Conservation (phyloP, 2,797 vertebrate genomes). For the Rhyacichthys aspro region DNA sequence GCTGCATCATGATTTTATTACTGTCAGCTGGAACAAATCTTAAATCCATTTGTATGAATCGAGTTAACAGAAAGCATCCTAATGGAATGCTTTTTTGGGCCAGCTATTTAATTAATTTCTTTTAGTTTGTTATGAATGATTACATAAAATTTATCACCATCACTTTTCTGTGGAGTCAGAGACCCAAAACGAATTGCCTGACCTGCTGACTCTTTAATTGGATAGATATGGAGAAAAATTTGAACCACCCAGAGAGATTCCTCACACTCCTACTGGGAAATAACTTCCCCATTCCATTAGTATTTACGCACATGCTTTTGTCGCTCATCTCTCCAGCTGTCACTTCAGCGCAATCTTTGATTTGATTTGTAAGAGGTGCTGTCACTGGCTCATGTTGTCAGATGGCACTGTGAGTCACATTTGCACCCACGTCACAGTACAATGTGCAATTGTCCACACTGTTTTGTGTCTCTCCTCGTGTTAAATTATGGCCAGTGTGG, state of each 20-base stretch:
- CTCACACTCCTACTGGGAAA: background rate
- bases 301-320: conserved; percentile 24
- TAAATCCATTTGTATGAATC: background rate
- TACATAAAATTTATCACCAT: background rate
- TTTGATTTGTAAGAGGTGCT: conserved; percentile 42
- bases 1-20: background rate
- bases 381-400: conserved; percentile 48
- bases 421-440: conserved; percentile 51
- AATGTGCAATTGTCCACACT: conserved; percentile 50
- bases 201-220: background rate
- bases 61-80: background rate
- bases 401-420: conserved; percentile 67
- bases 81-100: background rate
- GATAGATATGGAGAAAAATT: background rate
- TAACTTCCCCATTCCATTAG: background rate
- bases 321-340: conserved; percentile 6
- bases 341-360: conserved; percentile 25
- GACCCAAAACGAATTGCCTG: conserved; percentile 1
- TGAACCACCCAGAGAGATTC: background rate
- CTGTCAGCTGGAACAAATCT: background rate
- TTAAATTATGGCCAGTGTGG: conserved; percentile 45
- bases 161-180: conserved; percentile 1
- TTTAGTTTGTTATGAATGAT: conserved; percentile 12
- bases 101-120: conserved; percentile 5
- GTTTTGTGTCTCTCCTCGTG: conserved; percentile 47